Conservation (phyloP, 2,888 invertebrate genomes). For the Rapana venosa region DNA sequence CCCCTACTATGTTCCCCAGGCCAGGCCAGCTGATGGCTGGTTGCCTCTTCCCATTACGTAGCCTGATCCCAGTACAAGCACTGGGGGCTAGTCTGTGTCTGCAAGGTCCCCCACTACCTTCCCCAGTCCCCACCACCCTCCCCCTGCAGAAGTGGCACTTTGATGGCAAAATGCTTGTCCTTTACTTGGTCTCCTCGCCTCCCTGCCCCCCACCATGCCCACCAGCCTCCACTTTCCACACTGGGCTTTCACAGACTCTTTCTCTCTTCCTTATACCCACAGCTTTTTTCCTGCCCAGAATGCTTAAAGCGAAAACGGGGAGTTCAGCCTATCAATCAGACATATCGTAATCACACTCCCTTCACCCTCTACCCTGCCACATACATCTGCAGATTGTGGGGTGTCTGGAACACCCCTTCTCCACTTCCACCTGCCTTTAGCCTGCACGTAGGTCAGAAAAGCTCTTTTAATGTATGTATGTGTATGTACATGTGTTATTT, state of each 20-base stretch:
- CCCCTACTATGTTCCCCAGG: neutral
- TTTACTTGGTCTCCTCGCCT: neutral
- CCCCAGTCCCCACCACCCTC: too few relatives aligned
- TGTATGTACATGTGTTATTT: too few relatives aligned
- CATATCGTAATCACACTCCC: constrained; percentile 5
- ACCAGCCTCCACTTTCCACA: too few relatives aligned
- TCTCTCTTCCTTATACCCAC: neutral
- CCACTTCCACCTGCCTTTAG: neutral
- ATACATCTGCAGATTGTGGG: neutral
- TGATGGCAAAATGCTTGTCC: too few relatives aligned
- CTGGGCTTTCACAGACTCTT: too few relatives aligned
- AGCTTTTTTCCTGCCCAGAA: too few relatives aligned
- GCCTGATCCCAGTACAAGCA: too few relatives aligned
- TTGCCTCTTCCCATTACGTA: neutral
- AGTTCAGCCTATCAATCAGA: neutral
- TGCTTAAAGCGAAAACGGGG: neutral
- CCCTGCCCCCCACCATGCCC: neutral
- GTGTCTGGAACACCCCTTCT: constrained; percentile 10
- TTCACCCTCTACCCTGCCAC: neutral
- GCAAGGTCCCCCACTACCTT: too few relatives aligned
- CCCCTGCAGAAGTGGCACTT: too few relatives aligned
- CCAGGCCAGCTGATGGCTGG: neutral
- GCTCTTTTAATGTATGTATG: neutral
- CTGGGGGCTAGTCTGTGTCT: too few relatives aligned
- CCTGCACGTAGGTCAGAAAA: neutral